Evolutionary conservation across 2,113 vertebrate genomes (phyloP).

Genomic region (Nicator chloris): DNA sequence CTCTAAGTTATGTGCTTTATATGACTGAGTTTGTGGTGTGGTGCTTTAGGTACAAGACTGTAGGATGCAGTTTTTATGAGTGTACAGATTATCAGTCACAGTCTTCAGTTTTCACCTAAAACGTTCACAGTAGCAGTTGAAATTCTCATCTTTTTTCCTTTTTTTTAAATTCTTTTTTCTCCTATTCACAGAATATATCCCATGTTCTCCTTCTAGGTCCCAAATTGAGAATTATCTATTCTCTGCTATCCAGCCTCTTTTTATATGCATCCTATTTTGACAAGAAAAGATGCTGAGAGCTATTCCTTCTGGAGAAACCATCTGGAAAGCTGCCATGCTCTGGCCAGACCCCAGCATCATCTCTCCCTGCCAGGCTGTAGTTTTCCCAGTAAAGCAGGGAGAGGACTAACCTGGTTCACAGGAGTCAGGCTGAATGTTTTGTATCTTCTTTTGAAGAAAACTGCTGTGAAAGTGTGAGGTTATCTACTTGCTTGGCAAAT

Average conservation of each 20-base stretch:
- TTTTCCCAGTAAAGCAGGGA: not conserved
- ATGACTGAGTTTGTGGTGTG: not conserved
- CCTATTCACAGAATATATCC: not conserved
- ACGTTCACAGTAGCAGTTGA: fast-evolving
- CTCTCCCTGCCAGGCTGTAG: not conserved
- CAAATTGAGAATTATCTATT: not conserved
- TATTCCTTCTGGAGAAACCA: not conserved
- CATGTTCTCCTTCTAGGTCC: not conserved
- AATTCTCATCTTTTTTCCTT: not conserved
- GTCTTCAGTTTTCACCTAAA: not conserved
- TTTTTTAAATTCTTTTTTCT: not conserved
- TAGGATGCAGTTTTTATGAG: not conserved
- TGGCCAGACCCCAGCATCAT: not conserved
- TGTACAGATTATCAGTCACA: not conserved
- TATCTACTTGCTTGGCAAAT: not conserved
- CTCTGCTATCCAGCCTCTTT: not conserved
- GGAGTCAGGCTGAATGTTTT: not conserved
- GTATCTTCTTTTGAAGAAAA: not conserved
- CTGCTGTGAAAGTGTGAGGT: not conserved
- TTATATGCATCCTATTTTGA: not conserved
- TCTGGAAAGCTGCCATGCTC: not conserved
- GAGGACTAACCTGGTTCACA: not conserved
- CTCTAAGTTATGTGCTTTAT: not conserved
- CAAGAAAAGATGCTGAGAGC: not conserved
- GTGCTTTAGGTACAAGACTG: not conserved